phyloP scores from a whole-genome alignment of 2,113 vertebrate species.

The Antechinus flavipes region DNA sequence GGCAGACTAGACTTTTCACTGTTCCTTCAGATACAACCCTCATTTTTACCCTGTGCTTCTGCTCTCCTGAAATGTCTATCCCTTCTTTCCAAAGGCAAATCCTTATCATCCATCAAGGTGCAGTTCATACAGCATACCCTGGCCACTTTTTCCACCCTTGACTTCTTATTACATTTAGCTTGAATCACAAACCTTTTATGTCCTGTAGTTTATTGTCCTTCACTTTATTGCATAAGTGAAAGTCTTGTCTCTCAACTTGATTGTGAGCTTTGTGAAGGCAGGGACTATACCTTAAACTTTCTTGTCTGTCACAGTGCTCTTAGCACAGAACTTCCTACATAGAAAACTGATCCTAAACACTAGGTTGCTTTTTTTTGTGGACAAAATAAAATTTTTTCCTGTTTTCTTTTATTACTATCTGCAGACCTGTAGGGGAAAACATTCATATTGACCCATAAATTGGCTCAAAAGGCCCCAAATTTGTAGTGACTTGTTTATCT shows the following conservation, averaged over 20 bases:
- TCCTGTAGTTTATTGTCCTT: not conserved
- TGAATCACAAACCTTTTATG: not conserved
- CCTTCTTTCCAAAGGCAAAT: not conserved
- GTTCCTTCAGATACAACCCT: not conserved
- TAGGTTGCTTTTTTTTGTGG: not conserved
- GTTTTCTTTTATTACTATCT: not conserved
- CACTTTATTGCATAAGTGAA: not conserved
- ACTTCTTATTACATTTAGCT: not conserved
- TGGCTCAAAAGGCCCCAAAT: not conserved
- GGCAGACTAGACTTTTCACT: not conserved
- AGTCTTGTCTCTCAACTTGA: not conserved
- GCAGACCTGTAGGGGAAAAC: not conserved
- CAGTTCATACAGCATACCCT: not conserved
- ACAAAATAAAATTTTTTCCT: not conserved
- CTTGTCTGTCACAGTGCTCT: not conserved
- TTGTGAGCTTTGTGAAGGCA: not conserved
- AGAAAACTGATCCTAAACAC: not conserved
- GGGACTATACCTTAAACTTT: too few relatives aligned
- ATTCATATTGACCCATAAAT: not conserved
- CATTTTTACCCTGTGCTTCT: not conserved
- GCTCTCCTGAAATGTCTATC: not conserved
- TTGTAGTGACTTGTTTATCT: not conserved
- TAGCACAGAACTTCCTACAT: not conserved
- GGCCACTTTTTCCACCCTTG: not conserved
- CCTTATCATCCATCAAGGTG: not conserved